Evolutionary conservation across 2,888 invertebrate genomes (phyloP).

Genomic region (Diaperis boleti): DNA sequence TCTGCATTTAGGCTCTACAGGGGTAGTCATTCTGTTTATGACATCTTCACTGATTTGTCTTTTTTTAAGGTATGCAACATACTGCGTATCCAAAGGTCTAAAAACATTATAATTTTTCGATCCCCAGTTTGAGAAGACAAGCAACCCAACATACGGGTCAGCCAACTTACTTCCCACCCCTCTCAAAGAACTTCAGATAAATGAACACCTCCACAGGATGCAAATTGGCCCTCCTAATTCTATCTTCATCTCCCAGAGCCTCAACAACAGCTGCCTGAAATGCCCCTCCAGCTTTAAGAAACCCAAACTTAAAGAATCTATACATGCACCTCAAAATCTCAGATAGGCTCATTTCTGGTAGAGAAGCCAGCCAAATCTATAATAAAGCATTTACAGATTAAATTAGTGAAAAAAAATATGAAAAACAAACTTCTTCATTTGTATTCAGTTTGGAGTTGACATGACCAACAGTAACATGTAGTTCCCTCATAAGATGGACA

Average conservation of each 20-base stretch:
- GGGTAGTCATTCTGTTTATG: conserved; percentile 47
- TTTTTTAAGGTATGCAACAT: conserved; percentile 55
- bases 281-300: conserved; percentile 69
- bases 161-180: conserved; percentile 71
- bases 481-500: conserved; percentile 66
- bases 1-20: conserved; percentile 55
- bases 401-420: conserved; percentile 22
- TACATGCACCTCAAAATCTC: conserved; percentile 69
- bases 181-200: conserved; percentile 72
- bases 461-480: conserved; percentile 74
- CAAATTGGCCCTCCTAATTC: conserved; percentile 64
- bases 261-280: conserved; percentile 70
- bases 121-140: too few relatives aligned
- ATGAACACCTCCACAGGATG: conserved; percentile 72
- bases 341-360: conserved; percentile 52
- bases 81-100: conserved; percentile 61
- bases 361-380: conserved; percentile 74
- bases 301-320: conserved; percentile 74
- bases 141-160: too few relatives aligned
- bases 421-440: conserved; percentile 69
- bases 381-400: too few relatives aligned
- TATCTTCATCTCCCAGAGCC: conserved; percentile 67
- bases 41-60: conserved; percentile 52
- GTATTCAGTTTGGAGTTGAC: conserved; percentile 77
- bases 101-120: conserved; percentile 23